Percentiles rank a stretch among this genome's conserved stretches.
Evolutionary conservation across 2,113 vertebrate genomes (phyloP).

Genomic region (Lasiurus cinereus): DNA sequence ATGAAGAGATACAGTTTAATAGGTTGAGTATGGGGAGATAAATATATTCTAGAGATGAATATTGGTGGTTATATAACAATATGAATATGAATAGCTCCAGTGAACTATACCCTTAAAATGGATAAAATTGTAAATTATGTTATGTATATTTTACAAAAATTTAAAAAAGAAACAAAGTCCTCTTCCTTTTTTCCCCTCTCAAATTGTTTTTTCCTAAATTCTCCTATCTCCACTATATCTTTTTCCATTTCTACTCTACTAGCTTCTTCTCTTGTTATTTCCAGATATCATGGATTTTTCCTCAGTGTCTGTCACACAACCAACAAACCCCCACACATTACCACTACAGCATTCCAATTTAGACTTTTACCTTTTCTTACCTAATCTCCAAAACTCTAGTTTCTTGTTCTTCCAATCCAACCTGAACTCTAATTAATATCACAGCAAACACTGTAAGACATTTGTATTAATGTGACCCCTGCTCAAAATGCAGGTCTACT

Average conservation of each 20-base stretch:
- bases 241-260: neutral
- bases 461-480: neutral
- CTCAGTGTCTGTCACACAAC: neutral
- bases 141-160: neutral
- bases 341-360: neutral
- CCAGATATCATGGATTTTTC: neutral
- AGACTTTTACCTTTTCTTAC: neutral
- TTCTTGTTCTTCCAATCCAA: neutral
- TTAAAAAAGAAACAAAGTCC: neutral
- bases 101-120: neutral
- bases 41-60: neutral
- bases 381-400: neutral
- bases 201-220: slow-evolving; percentile 19
- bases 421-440: neutral
- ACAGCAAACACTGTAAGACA: neutral
- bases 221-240: neutral
- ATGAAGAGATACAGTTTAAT: neutral
- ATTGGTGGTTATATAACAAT: neutral
- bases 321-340: neutral
- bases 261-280: neutral
- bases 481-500: neutral
- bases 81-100: neutral
- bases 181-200: neutral
- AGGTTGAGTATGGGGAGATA: neutral
- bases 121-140: neutral